Conservation (phyloP, 2,888 invertebrate genomes). For the Cosmopolites sordidus region DNA sequence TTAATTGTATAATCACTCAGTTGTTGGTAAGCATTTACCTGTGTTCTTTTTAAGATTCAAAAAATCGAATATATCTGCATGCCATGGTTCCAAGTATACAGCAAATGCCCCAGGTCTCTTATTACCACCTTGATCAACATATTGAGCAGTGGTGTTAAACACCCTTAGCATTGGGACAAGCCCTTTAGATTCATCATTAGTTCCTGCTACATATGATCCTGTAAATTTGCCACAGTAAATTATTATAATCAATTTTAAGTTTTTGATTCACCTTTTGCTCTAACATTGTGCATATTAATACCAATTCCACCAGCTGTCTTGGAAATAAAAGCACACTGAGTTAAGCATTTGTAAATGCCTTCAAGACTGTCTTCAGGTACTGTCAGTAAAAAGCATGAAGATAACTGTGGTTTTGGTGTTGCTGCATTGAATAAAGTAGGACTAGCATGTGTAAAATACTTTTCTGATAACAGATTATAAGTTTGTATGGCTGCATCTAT, state of each 20-base stretch:
- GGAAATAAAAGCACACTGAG: conserved; percentile 91
- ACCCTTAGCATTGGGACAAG: conserved; percentile 93
- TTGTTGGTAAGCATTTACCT: conserved; percentile 11
- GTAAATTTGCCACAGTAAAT: neutral
- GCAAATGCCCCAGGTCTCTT: conserved; percentile 98
- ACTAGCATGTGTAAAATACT: conserved; percentile 96
- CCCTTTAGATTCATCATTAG: conserved; percentile 92
- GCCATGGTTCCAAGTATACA: conserved; percentile 99
- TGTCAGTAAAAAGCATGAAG: conserved; percentile 91
- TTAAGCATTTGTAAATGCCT: conserved; percentile 88
- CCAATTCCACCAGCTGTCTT: conserved; percentile 98
- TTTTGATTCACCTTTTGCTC: conserved; percentile 70
- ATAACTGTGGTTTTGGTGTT: conserved; percentile 85
- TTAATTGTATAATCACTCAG: too few relatives aligned
- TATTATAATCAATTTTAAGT: too few relatives aligned
- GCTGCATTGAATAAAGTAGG: conserved; percentile 96
- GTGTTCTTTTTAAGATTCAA: conserved; percentile 93
- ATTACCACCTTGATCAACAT: conserved; percentile 92
- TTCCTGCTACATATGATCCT: conserved; percentile 88
- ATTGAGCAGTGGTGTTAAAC: conserved; percentile 92
- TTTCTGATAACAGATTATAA: conserved; percentile 90
- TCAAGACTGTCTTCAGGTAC: conserved; percentile 95
- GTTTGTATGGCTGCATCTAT: conserved; percentile 91
- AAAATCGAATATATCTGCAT: conserved; percentile 94
- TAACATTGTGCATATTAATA: conserved; percentile 90